phyloP scores from a whole-genome alignment of 2,888 invertebrate species.

The Sinelater perroti region DNA sequence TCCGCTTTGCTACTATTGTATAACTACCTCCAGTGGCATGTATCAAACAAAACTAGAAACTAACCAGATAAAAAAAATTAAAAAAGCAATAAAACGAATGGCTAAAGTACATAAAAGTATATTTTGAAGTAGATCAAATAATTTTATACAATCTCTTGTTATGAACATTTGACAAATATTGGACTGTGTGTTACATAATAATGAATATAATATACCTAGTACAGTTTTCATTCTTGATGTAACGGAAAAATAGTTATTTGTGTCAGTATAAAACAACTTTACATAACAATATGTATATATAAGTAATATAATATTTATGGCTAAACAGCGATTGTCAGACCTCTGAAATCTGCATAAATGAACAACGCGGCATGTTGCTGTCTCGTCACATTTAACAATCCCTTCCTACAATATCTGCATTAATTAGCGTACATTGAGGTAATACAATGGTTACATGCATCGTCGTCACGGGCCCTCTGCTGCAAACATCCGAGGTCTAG shows the following conservation, averaged over 20 bases:
- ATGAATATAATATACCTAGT: conserved; percentile 30
- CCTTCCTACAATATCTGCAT: conserved; percentile 38
- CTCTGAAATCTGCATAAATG: conserved; percentile 38
- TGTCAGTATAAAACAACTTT: conserved; percentile 40
- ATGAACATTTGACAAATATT: conserved; percentile 36
- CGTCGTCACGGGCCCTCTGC: conserved; percentile 14
- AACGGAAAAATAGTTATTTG: conserved; percentile 39
- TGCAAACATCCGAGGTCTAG: too few species aligned
- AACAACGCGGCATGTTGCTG: conserved; percentile 35
- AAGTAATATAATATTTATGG: conserved; percentile 39
- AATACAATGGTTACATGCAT: conserved; percentile 49
- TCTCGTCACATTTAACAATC: conserved; percentile 34
- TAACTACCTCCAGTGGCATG: too few species aligned
- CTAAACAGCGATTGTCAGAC: conserved; percentile 40
- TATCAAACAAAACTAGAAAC: too few species aligned
- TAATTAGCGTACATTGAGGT: conserved; percentile 56
- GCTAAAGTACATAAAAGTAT: conserved; percentile 29
- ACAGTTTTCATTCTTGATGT: conserved; percentile 32
- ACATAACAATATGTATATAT: conserved; percentile 39
- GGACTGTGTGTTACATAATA: conserved; percentile 37
- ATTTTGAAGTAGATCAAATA: conserved; percentile 36
- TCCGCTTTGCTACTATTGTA: too few species aligned
- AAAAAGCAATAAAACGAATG: neutral
- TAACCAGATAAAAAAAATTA: too few species aligned
- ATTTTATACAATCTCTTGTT: conserved; percentile 37